Base-by-base conservation (phyloP, 2,797 vertebrate genomes). In the Aratinga solstitialis region DNA sequence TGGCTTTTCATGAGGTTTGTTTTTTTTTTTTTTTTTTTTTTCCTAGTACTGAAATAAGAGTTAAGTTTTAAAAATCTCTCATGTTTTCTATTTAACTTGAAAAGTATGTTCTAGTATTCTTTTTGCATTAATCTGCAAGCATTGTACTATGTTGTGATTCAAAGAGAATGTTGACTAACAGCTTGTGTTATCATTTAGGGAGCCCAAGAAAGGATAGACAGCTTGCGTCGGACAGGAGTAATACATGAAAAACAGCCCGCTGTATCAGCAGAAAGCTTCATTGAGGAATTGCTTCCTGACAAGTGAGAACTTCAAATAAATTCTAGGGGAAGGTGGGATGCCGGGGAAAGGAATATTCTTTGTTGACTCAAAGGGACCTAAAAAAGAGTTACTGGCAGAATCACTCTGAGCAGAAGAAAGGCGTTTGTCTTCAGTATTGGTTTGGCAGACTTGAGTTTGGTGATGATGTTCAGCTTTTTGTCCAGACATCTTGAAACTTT, bases 191-290 rank as follows among this genome's bases (percentile, higher is more conserved):
- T 78, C 34, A 8, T 80, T 62, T 93, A 99, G 99, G 99, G 99
- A 13, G 99, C 99, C 75, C 99, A 99, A 96, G 99, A 99, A 95
- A 99, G 99, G 67, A 99, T 99, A 73, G 98, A 99, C 91, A 97
- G 98, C 81, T 98, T 99, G 86, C 98, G 99, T 71, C 98, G 99
- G 10, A 91, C 97, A 1, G 98, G 99, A n/a, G 97, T 98, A 51
- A 99, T 99, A 93, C 99, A 99, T 11, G 99, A 99, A 96, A 99
- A 99, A 72, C 99, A 99, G 96, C 98, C 98, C 3, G 99, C 98
- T 58, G 99, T 99, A 61, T 99, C 99, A 1, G 97, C 99, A 93
- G 99, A 99, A 96, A 99, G 98, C 97, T 99, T 99, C 97, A 99
- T 99, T 48, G 99, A 99, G 30, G 99, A 99, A 84, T 98, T 99